Evolutionary conservation across 92 coral and sea anemone species (phyloP).

Genomic region (Siderastrea radians): DNA sequence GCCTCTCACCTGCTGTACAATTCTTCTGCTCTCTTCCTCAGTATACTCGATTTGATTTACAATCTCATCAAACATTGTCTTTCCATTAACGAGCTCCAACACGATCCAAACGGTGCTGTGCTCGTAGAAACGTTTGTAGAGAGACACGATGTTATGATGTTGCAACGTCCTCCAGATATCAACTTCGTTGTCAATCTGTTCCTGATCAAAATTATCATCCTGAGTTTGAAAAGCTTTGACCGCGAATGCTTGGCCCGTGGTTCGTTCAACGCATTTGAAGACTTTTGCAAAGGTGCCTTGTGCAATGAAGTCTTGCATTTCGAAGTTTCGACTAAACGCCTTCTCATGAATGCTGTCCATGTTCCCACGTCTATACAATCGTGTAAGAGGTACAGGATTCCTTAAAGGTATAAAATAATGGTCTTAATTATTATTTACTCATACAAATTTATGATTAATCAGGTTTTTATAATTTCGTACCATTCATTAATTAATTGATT

Average conservation of each 20-base stretch:
- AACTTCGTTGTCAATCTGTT: slow-evolving; percentile 32
- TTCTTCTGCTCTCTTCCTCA: slow-evolving; percentile 70
- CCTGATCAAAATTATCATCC: slow-evolving; percentile 16
- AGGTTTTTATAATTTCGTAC: not conserved
- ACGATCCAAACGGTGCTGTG: slow-evolving; percentile 29
- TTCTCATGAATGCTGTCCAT: not conserved
- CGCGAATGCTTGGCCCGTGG: slow-evolving; percentile 28
- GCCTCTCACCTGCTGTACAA: slow-evolving; percentile 69
- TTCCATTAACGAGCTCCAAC: slow-evolving; percentile 82
- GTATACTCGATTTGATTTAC: slow-evolving; percentile 55
- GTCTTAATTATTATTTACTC: not conserved
- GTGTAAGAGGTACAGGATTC: not conserved
- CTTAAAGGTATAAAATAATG: not conserved
- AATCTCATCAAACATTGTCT: slow-evolving; percentile 82
- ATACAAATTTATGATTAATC: not conserved
- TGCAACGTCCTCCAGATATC: slow-evolving; percentile 35
- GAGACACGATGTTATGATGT: slow-evolving; percentile 48
- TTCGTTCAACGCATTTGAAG: slow-evolving; percentile 37
- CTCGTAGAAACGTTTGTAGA: slow-evolving; percentile 24
- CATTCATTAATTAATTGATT: too few species aligned
- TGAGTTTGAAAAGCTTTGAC: slow-evolving; percentile 39
- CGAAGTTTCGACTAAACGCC: slow-evolving; percentile 20
- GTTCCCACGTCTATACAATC: not conserved
- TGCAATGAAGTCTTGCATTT: slow-evolving; percentile 42
- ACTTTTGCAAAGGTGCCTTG: slow-evolving; percentile 52